Evolutionary conservation across 2,797 vertebrate species (phyloP), one percentile per base, ranked within the genome.

Genomic region (Petrocephalus sullivani): DNA sequence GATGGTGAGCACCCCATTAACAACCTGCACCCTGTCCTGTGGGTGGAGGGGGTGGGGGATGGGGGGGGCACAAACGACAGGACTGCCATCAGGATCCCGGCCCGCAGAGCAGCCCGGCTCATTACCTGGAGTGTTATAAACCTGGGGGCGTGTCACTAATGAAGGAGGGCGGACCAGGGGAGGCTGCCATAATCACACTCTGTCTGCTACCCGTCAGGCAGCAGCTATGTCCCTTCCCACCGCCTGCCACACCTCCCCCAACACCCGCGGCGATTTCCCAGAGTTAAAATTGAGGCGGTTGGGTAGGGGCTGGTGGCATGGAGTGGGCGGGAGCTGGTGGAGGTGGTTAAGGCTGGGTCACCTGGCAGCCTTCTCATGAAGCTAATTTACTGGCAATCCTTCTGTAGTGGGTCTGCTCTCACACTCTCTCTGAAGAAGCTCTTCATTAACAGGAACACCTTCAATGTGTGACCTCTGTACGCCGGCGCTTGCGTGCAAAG

Each of bases 1-100:
- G 90, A 99, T 97, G 53, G 96, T 97, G 92, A 99, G 93, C 0
- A 93, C 96, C 33, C 98, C 98, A 75, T 97, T 97, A 93, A 96
- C 96, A 0, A 99, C 96, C 93, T 97, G 97, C 90, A 99, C 91
- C 88, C 97, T 97, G 90, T 97, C 97, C 98, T 99, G 86, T 49
- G 60, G 58, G 86, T 46, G 58, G 84, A 85, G 67, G 60, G 60
- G 60, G 41, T 46, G 41, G 49, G 21, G 28, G 28, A 28, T 28
- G 28, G 28, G 28, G 28, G 41, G 8, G 83, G 12, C 21, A 85
- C 54, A 86, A 86, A 49, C 1, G 41, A 49, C 75, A 81, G 6
- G 41, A 41, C 28, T 60, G 5, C 33, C 33, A 21, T 86, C 85
- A 86, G 28, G 56, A 57, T 56, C 16, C 28, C 28, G 54, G 0